Conservation (phyloP, 2,888 invertebrate genomes). For the Enchytraeus crypticus region DNA sequence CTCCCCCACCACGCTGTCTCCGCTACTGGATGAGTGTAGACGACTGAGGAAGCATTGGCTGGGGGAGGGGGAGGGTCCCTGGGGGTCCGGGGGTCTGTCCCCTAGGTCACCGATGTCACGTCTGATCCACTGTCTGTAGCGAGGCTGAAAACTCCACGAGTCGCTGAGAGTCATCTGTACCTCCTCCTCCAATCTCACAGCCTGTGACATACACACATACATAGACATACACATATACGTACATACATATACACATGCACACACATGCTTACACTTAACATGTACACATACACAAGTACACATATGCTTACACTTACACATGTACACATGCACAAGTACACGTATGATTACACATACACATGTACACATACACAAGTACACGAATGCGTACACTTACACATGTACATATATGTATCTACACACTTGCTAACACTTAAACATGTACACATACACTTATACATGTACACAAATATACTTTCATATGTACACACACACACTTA, state of each 20-base stretch:
- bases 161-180: not conserved
- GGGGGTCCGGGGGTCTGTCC: too few species aligned
- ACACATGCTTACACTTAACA: not conserved
- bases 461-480: not conserved
- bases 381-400: not conserved
- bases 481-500: not conserved
- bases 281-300: not conserved
- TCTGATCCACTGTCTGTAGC: not conserved
- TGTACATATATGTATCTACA: not conserved
- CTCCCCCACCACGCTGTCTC: too few species aligned
- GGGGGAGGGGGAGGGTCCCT: too few species aligned
- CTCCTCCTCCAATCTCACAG: not conserved
- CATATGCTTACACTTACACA: not conserved
- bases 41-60: too few species aligned
- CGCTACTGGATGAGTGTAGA: too few species aligned
- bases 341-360: not conserved
- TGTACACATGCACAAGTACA: not conserved
- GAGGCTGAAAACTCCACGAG: not conserved
- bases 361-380: not conserved
- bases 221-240: not conserved
- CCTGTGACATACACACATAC: not conserved
- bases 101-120: too few species aligned
- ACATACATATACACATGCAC: not conserved
- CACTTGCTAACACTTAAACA: not conserved
- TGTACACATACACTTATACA: not conserved